Percentiles rank a stretch among this genome's conserved stretches.
These are phyloP conservation scores for Polietes domitor DNA, from an alignment of 2,888 invertebrate species.

Conservation along the genomic window DNA sequence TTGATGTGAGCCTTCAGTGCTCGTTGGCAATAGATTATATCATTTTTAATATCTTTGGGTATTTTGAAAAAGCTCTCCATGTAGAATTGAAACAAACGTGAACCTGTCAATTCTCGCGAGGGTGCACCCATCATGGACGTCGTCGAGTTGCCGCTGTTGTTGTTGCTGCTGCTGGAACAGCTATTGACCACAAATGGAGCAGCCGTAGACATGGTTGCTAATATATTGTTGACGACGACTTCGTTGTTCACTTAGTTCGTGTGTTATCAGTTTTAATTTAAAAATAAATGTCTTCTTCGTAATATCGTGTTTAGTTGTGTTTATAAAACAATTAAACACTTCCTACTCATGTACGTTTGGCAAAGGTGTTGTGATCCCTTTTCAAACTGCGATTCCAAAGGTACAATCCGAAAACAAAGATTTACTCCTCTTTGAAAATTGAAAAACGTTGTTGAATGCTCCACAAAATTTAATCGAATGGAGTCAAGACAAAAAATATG, in stretches of 20 bases:
- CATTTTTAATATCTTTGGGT: slow-evolving; percentile 77
- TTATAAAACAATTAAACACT: slow-evolving; percentile 1
- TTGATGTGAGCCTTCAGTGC: slow-evolving; percentile 77
- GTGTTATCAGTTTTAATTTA: slow-evolving; percentile 59
- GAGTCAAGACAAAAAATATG: slow-evolving; percentile 9
- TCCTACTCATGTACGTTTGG: not conserved
- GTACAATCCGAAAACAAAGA: not conserved
- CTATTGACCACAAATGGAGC: slow-evolving; percentile 65
- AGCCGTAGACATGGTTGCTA: slow-evolving; percentile 58
- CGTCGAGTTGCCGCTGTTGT: slow-evolving; percentile 71
- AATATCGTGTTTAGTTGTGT: slow-evolving; percentile 39
- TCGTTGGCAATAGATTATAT: slow-evolving; percentile 79
- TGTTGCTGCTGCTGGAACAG: slow-evolving; percentile 68
- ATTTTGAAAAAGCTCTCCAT: slow-evolving; percentile 75
- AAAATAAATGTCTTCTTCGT: slow-evolving; percentile 34
- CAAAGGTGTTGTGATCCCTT: not conserved
- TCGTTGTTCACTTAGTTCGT: slow-evolving; percentile 31
- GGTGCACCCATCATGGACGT: slow-evolving; percentile 64
- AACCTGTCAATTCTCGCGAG: slow-evolving; percentile 51
- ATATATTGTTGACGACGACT: slow-evolving; percentile 33
- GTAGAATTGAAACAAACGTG: slow-evolving; percentile 71
- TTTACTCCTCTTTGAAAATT: slow-evolving; percentile 23
- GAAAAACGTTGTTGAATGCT: slow-evolving; percentile 32
- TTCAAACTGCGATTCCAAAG: not conserved
- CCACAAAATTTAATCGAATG: slow-evolving; percentile 29